Evolutionary conservation across 1,140 invertebrate species (phyloP), one percentile per base, ranked within the genome.

Genomic region (Acromyrmex echinatior): DNA sequence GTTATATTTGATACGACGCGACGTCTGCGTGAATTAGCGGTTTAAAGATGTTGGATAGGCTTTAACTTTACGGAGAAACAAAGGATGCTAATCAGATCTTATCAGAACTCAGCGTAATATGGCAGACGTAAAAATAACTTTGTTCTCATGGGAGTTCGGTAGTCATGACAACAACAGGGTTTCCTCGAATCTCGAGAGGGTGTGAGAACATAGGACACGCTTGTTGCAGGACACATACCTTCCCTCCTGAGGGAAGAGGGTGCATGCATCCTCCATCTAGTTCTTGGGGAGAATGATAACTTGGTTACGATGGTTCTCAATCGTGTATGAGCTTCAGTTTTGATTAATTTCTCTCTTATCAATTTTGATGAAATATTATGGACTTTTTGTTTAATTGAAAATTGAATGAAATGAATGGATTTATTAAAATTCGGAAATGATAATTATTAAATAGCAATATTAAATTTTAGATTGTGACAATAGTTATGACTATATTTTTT

Each of bases 251-350:
- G 90, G 81, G 71, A 91, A 85, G 89, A 92, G 87, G 88, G 88
- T 92, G 85, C 81, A 73, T 92, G 87, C 86, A 74, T 93, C 90
- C 80, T 90, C 90, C 45, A 58, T 51, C 63, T 88, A 74, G 80
- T 86, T 88, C 85, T 91, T 89, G 77, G 92, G 62, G 92, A 86
- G 91, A 39, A 88, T 78, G 87, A 89, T 93, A 93, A 93, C 91
- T 93, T 86, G 81, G 89, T 93, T 93, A 93, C 87, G 60, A 82
- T 18, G 90, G 92, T 91, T 92, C 92, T 91, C 92, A 93, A 92
- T 87, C n/a, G 35, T 53, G 53, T 10, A 21, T 25, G 10, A 58
- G 31, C 31, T 35, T 35, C 31, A 35, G 18, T n/a, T 77, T 84
- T 39, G 60, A 66, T 77, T 31, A 25, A 45, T 65, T 53, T 49